Conservation (phyloP, 2,113 vertebrate genomes). For the Phoxinus phoxinus region DNA sequence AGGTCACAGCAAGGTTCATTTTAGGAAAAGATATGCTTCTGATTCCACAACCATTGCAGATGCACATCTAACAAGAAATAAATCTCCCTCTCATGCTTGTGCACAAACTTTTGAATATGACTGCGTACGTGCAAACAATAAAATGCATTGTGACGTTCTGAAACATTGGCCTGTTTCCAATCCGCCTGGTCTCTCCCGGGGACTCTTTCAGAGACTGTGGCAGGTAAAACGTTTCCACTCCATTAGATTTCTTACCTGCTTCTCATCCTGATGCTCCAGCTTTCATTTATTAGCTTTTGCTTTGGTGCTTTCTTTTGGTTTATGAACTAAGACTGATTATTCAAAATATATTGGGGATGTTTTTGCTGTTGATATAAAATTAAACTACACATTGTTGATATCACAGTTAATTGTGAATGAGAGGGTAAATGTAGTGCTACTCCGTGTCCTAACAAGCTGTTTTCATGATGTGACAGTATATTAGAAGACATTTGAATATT, state of each 20-base stretch:
- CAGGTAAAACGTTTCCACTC: constrained; percentile 29
- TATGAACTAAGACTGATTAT: neutral
- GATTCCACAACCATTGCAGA: neutral
- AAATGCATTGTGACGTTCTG: constrained; percentile 4
- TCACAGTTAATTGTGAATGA: neutral
- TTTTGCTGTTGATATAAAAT: neutral
- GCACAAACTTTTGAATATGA: neutral
- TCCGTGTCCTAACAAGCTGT: neutral
- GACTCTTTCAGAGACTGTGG: neutral
- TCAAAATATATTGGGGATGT: neutral
- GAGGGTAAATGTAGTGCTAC: neutral
- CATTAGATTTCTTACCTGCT: neutral
- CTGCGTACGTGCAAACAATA: neutral
- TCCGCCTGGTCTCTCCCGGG: neutral
- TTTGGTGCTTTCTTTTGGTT: neutral
- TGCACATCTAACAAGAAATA: neutral
- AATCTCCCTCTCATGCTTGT: neutral
- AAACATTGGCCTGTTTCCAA: constrained; percentile 31
- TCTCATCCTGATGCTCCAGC: neutral
- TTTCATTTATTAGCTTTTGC: neutral
- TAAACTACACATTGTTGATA: neutral
- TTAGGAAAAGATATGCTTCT: neutral
- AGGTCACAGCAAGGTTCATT: neutral
- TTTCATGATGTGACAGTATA: neutral
- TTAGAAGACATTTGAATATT: too few relatives aligned